Evolutionary conservation across 2,888 invertebrate species (phyloP).

Genomic region (Apocheima hispidaria): DNA sequence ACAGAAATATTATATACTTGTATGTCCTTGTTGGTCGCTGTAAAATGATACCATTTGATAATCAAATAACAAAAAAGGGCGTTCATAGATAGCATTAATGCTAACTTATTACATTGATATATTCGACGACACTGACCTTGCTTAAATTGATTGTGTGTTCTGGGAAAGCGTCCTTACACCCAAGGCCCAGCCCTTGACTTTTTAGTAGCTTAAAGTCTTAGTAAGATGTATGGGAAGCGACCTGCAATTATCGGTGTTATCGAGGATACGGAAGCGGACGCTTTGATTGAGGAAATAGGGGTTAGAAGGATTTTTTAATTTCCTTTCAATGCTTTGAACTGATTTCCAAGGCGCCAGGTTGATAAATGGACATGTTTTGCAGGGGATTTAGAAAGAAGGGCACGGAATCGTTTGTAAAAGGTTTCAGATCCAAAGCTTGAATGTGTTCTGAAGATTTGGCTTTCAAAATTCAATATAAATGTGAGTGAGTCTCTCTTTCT

Average conservation of each 20-base stretch:
- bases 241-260: slow-evolving; percentile 31
- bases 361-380: slow-evolving; percentile 17
- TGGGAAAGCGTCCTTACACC: slow-evolving; percentile 35
- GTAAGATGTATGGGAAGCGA: slow-evolving; percentile 42
- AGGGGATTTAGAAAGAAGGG: background rate
- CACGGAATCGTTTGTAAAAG: background rate
- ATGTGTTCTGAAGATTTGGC: slow-evolving; percentile 3
- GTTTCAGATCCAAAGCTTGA: background rate
- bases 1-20: no score
- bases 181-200: slow-evolving; percentile 52
- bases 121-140: slow-evolving; percentile 17
- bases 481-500: no score
- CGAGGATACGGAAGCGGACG: slow-evolving; percentile 23
- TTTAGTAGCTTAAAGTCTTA: slow-evolving; percentile 41
- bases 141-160: slow-evolving; percentile 35
- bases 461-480: background rate
- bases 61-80: background rate
- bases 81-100: no score
- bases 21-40: no score
- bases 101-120: slow-evolving; percentile 5
- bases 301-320: slow-evolving; percentile 22
- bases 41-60: background rate
- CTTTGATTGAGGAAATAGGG: slow-evolving; percentile 30
- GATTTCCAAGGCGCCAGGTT: slow-evolving; percentile 17
- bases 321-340: slow-evolving; percentile 11